Evolutionary conservation across 2,888 invertebrate species (phyloP).

Genomic region (Leptinotarsa juncta): DNA sequence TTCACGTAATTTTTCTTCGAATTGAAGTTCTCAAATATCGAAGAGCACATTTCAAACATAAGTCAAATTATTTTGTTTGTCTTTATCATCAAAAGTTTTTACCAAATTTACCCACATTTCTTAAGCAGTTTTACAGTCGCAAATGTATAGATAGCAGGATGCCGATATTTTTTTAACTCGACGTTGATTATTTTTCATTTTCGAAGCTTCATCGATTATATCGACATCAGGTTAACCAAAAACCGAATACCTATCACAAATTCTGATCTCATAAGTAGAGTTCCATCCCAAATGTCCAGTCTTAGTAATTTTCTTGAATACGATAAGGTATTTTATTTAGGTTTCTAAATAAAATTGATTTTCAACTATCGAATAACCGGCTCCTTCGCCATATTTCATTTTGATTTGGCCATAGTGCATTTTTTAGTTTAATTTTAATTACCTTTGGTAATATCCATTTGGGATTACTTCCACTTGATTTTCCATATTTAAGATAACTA

Average conservation of each 20-base stretch:
- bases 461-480: no score
- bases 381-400: no score
- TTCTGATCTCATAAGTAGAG: neutral
- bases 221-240: neutral
- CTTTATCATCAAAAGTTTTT: constrained; percentile 31
- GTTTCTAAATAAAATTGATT: no score
- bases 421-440: no score
- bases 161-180: neutral
- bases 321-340: neutral
- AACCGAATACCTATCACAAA: neutral
- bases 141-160: neutral
- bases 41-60: constrained; percentile 29
- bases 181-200: neutral
- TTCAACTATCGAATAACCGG: no score
- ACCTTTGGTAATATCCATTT: no score
- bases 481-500: no score
- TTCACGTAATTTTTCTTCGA: constrained; percentile 46
- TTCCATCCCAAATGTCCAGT: neutral
- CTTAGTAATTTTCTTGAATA: neutral
- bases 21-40: constrained; percentile 32
- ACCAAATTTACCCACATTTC: constrained; percentile 45
- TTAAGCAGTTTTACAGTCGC: constrained; percentile 24
- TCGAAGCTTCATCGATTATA: neutral
- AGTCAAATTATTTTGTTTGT: constrained; percentile 33
- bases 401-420: no score